Evolutionary conservation across 2,888 invertebrate genomes (phyloP).

Genomic region (Brenthis ino): DNA sequence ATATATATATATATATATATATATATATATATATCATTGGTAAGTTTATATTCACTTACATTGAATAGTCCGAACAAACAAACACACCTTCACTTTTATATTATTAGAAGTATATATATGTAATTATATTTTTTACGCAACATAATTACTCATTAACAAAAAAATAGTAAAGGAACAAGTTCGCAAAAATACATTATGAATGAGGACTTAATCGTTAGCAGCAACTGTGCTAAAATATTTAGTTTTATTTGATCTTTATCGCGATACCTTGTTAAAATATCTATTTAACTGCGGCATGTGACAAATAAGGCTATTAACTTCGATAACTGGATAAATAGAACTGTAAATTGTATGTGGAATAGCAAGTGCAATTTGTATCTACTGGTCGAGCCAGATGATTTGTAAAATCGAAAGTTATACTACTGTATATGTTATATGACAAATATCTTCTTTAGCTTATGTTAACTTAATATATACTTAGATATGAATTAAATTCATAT

Average conservation of each 20-base stretch:
- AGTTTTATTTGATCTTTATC: constrained; percentile 30
- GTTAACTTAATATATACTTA: too few relatives aligned
- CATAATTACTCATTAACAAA: not conserved
- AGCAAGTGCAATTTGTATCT: constrained; percentile 1
- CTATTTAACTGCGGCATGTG: constrained; percentile 23
- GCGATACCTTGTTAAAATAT: constrained; percentile 27
- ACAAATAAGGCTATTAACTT: constrained; percentile 19
- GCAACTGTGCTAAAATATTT: constrained; percentile 25
- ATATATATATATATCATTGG: not conserved
- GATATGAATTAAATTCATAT: too few relatives aligned
- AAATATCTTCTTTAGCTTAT: too few relatives aligned
- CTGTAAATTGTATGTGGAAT: constrained; percentile 1
- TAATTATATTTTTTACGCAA: not conserved
- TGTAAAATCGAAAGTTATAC: not conserved
- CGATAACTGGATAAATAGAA: constrained; percentile 5
- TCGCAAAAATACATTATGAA: constrained; percentile 8
- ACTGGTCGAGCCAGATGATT: constrained; percentile 1
- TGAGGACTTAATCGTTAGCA: constrained; percentile 2
- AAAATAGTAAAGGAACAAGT: not conserved
- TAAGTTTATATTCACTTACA: not conserved
- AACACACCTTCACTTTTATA: not conserved
- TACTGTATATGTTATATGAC: too few relatives aligned
- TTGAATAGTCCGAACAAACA: not conserved
- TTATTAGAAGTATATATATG: not conserved
- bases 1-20: too few relatives aligned